Percentiles rank a stretch among this genome's conserved stretches.
Conservation (phyloP, 2,797 vertebrate species). For the Tapera naevia region DNA sequence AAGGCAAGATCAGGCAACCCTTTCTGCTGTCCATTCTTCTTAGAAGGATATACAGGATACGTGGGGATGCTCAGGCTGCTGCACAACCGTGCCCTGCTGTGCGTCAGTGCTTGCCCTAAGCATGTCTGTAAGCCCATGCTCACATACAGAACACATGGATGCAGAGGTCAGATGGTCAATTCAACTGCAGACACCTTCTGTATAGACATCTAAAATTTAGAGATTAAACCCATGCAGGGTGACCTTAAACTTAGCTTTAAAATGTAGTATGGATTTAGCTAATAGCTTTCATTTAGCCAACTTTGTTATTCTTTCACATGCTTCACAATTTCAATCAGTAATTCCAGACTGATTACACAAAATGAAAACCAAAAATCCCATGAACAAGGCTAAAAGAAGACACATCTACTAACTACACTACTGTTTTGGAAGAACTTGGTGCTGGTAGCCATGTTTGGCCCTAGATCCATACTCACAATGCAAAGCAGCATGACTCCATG, state of each 20-base stretch:
- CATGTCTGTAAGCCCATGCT: fast-evolving
- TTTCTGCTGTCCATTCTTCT: background rate
- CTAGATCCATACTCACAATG: background rate
- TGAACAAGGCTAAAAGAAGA: background rate
- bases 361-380: background rate
- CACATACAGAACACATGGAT: fast-evolving
- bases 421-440: background rate
- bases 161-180: background rate
- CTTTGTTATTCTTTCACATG: background rate
- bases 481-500: background rate
- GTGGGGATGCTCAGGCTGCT: background rate
- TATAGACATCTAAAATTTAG: background rate
- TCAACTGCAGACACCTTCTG: background rate
- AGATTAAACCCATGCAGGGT: background rate
- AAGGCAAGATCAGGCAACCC: background rate
- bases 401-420: background rate
- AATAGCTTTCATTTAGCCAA: background rate
- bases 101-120: background rate
- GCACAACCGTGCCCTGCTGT: background rate
- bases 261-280: background rate
- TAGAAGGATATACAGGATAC: background rate
- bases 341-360: background rate
- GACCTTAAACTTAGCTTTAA: background rate
- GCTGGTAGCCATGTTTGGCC: background rate
- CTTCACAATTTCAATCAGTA: background rate